Conservation (phyloP, 2,113 vertebrate species). For the Xenopus borealis region DNA sequence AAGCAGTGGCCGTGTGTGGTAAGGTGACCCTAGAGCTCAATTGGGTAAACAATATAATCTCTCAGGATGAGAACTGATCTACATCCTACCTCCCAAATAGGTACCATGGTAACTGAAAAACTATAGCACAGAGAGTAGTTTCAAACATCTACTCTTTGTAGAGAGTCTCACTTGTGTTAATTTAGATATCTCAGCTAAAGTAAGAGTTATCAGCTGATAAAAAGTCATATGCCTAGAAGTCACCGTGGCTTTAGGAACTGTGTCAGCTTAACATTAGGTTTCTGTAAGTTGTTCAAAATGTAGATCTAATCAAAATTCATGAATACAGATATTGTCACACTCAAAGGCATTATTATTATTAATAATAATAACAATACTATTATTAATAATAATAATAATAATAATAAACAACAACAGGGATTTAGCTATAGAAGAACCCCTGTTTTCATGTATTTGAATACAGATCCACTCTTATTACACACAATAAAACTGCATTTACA, state of each 20-base stretch:
- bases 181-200: not conserved
- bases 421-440: no score
- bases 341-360: no score
- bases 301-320: no score
- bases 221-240: not conserved
- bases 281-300: not conserved
- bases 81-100: constrained; percentile 29
- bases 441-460: no score
- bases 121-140: no score
- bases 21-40: not conserved
- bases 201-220: not conserved
- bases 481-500: no score
- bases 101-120: not conserved
- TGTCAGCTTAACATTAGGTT: not conserved
- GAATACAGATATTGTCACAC: no score
- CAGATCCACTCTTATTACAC: no score
- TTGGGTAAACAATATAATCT: constrained; percentile 20
- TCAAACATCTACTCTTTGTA: not conserved
- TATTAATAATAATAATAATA: no score
- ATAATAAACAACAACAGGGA: no score
- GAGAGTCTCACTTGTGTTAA: not conserved
- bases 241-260: not conserved
- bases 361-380: no score
- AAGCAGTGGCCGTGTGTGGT: constrained; percentile 16
- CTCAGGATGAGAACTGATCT: not conserved